Evolutionary conservation across 1,140 invertebrate genomes (phyloP), one percentile per base, ranked within the genome.

Genomic region (Drosophila watanabei): DNA sequence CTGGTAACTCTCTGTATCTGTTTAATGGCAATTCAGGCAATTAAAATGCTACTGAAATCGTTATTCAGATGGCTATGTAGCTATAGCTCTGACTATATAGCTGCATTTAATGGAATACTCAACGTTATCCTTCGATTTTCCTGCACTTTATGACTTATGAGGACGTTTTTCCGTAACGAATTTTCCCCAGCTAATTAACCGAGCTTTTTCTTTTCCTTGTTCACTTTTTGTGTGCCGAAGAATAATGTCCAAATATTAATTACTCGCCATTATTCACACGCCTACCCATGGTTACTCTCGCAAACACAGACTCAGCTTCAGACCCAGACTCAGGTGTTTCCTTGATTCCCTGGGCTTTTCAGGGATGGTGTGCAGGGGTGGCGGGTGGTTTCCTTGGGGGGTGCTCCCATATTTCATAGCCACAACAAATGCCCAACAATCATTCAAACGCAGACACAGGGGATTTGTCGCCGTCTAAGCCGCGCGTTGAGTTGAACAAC

Each of bases 141-240:
- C 86, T 85, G 85, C 85, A 85, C 81, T 89, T 89, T 89, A 89
- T 89, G 85, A 82, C 86, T 81, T 79, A 84, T 89, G 49, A 59
- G 49, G 24, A 48, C 46, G 41, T 30, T 62, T 59, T 65, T 51
- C 68, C 49, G 68, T 64, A 75, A 52, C 69, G 63, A 39, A 57
- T 39, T 69, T 79, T 63, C 48, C 58, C 32, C 46, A 64, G 60
- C 80, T 81, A 88, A 89, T 88, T 89, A 70, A 82, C 59, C 37
- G 58, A 48, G 45, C 54, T 46, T 66, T 61, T 72, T 60, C 43
- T 52, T 20, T 35, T 33, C 16, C 39, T 45, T 62, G 5, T 39
- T 46, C 24, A 46, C 20, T 30, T 41, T 66, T n/a, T 16, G 37
- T 43, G 5, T 14, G 30, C 33, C 33, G 18, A 59, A 70, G 66